A percentile compares a stretch with the other conserved stretches of the same genome.
Evolutionary conservation across 2,888 invertebrate genomes (phyloP).

Genomic region (Ptychoptera albimana): DNA sequence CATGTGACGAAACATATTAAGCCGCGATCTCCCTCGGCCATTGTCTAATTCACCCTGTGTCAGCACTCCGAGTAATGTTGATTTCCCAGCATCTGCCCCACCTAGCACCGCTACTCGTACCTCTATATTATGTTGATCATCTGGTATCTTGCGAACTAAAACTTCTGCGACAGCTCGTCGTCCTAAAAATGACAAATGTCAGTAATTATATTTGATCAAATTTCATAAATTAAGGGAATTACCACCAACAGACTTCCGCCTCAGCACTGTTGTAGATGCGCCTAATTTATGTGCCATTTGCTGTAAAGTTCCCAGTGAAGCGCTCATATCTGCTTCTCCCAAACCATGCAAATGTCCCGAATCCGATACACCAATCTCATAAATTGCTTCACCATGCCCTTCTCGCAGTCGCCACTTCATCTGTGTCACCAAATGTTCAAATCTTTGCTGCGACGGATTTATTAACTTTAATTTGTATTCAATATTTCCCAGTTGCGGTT

Average conservation of each 20-base stretch:
- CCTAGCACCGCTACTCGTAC: slow-evolving; percentile 86
- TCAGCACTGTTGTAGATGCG: slow-evolving; percentile 61
- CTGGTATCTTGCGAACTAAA: slow-evolving; percentile 73
- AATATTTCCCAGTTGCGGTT: slow-evolving; percentile 86
- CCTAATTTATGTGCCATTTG: slow-evolving; percentile 79
- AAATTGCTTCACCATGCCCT: slow-evolving; percentile 93
- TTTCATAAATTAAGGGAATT: background rate
- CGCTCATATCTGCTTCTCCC: slow-evolving; percentile 65
- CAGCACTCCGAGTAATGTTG: slow-evolving; percentile 85
- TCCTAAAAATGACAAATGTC: too few relatives aligned
- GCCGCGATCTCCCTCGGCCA: slow-evolving; percentile 81
- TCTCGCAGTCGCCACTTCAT: slow-evolving; percentile 96
- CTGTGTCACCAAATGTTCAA: slow-evolving; percentile 96
- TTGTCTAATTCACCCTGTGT: slow-evolving; percentile 95
- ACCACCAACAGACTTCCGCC: slow-evolving; percentile 40
- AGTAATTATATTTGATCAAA: background rate
- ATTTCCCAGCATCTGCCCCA: slow-evolving; percentile 93
- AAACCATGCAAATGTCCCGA: slow-evolving; percentile 78
- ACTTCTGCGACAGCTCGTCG: slow-evolving; percentile 69
- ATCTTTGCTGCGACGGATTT: slow-evolving; percentile 75
- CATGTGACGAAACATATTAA: slow-evolving; percentile 88
- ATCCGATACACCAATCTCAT: slow-evolving; percentile 91
- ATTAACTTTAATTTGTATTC: slow-evolving; percentile 94
- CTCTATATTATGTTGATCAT: slow-evolving; percentile 78
- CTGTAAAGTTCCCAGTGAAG: slow-evolving; percentile 67